Conservation (phyloP, 2,113 vertebrate genomes). For the Tauraco erythrolophus region DNA sequence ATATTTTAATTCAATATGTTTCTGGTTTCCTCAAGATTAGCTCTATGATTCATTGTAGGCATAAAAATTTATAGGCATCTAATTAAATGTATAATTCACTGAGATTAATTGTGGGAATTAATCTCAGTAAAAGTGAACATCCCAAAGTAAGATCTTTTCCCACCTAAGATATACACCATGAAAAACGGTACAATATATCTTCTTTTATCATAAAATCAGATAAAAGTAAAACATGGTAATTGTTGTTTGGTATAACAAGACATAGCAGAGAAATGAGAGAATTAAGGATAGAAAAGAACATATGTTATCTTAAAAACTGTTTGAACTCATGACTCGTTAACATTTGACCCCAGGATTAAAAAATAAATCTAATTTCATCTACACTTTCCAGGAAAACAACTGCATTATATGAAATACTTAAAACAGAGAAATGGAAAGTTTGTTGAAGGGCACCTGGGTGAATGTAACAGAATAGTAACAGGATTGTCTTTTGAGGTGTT, state of each 20-base stretch:
- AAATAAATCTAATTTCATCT: background rate
- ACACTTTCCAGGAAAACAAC: background rate
- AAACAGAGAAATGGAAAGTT: background rate
- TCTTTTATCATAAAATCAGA: constrained; percentile 17
- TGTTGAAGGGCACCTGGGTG: background rate
- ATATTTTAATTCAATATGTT: constrained; percentile 21
- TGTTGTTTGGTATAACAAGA: constrained; percentile 33
- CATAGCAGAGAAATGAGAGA: constrained; percentile 1
- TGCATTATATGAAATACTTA: background rate
- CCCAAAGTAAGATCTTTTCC: constrained; percentile 6
- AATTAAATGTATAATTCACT: constrained; percentile 67
- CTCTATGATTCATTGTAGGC: background rate
- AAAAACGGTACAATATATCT: constrained; percentile 10
- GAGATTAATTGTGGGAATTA: constrained; percentile 61
- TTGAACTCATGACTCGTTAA: background rate
- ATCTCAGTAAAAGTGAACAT: constrained; percentile 46
- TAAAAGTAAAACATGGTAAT: constrained; percentile 24
- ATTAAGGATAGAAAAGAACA: background rate
- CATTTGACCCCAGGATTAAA: background rate
- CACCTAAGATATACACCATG: background rate
- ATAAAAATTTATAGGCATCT: constrained; percentile 60
- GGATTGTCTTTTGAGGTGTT: background rate
- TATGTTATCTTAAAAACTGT: background rate
- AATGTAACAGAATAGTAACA: background rate
- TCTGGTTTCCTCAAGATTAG: constrained; percentile 49